Conservation (phyloP, 1,140 invertebrate species). For the Pantala flavescens region DNA sequence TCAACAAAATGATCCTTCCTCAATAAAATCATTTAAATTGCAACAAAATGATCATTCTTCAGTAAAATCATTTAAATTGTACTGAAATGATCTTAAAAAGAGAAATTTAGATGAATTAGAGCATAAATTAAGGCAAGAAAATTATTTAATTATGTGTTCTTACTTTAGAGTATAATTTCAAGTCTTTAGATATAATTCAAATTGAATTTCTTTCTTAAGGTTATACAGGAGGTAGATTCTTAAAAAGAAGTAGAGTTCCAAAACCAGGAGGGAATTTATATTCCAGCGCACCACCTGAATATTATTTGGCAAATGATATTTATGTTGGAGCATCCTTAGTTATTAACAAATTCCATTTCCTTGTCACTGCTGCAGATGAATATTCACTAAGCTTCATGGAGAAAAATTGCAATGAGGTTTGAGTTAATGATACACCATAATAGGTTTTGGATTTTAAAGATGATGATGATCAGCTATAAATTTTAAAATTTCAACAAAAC, state of each 20-base stretch:
- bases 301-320: conserved; percentile 64
- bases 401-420: conserved; percentile 57
- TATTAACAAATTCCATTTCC: conserved; percentile 66
- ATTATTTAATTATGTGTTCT: too few relatives aligned
- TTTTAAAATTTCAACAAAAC: too few relatives aligned
- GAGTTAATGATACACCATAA: conserved; percentile 13
- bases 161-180: too few relatives aligned
- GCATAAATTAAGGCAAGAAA: too few relatives aligned
- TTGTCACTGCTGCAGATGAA: conserved; percentile 69
- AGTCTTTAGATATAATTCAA: not conserved
- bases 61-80: too few relatives aligned
- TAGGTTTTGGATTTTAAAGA: too few relatives aligned
- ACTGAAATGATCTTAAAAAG: too few relatives aligned
- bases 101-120: too few relatives aligned
- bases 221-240: conserved; percentile 54
- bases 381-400: conserved; percentile 83
- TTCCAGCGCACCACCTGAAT: conserved; percentile 53
- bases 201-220: conserved; percentile 29
- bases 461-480: too few relatives aligned
- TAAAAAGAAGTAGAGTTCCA: conserved; percentile 52
- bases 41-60: too few relatives aligned
- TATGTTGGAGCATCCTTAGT: conserved; percentile 66
- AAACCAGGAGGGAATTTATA: conserved; percentile 59
- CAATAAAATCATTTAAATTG: too few relatives aligned
- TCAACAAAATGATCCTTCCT: conserved; percentile 38